Base-by-base conservation (phyloP, 2,113 vertebrate species). In the Orthonyx spaldingii region DNA sequence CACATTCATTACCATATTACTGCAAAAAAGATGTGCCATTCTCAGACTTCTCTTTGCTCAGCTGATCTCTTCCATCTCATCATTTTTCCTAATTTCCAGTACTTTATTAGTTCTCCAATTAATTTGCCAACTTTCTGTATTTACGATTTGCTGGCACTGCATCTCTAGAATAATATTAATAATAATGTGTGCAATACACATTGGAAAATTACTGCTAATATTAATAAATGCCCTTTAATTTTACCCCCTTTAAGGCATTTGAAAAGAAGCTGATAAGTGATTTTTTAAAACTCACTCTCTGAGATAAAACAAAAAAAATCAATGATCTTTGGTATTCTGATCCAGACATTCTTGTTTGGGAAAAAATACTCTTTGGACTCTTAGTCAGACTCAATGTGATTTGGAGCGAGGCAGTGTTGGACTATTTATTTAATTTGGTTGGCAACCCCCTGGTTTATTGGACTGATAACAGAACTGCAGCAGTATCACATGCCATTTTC, bases 401-500 rank as follows among this genome's bases (percentile, higher is more conserved):
- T 70, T 81, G 52, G 52, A 80, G 37, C 24, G 27, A 76, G 22
- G 47, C 11, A 12, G 16, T 46, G 32, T 26, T 78, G 39, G 42
- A 37, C 60, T 76, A 16, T 80, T 78, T 84, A 60, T 52, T 53
- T 61, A 49, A 63, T 75, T 32, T 53, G 26, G 17, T 37, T 77
- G 37, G 63, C 42, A 86, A 96, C 64, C 8, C 4, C 10, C 27
- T 1, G 27, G 11, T 77, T 84, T 70, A 30, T 55, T 19, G 44
- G 47, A 68, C n/a, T 1, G 1, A 33, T 9, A 76, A 21, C 32
- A 57, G 44, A 84, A 85, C 35, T 39, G 21, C 66, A 76, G 47
- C 1, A 2, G 39, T 14, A 56, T 50, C 5, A 3, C 2, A 6
- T 0, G 0, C 44, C 4, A 1, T 59, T 53, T 91, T 49, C 28